A percentile compares a stretch with the other conserved stretches of the same genome.
Conservation (phyloP, 1,140 invertebrate genomes). For the Sycophila sp. region DNA sequence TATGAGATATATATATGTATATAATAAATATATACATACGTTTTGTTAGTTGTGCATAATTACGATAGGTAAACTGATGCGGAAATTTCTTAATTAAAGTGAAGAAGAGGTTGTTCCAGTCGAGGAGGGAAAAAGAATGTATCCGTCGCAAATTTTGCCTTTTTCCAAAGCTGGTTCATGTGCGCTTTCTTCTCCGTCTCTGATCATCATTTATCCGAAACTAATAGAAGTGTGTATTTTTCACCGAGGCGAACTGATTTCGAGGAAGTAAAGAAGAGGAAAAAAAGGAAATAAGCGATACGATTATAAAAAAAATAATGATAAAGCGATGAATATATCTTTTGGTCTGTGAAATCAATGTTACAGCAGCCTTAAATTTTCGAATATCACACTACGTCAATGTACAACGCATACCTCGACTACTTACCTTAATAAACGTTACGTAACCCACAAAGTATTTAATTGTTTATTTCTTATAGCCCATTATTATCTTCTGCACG, state of each 20-base stretch:
- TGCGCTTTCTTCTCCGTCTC: constrained; percentile 29
- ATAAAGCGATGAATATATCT: no score
- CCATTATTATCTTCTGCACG: no score
- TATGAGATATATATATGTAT: constrained; percentile 45
- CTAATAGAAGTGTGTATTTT: constrained; percentile 37
- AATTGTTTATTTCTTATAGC: background rate
- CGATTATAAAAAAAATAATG: background rate
- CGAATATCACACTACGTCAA: constrained; percentile 31
- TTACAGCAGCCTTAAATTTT: constrained; percentile 34
- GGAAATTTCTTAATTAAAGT: background rate
- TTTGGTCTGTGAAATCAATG: constrained; percentile 30
- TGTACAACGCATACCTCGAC: constrained; percentile 37
- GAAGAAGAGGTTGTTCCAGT: background rate
- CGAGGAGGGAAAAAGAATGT: constrained; percentile 11
- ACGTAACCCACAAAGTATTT: constrained; percentile 25
- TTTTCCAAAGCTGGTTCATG: constrained; percentile 10
- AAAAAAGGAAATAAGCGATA: constrained; percentile 1
- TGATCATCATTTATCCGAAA: constrained; percentile 24
- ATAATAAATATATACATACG: constrained; percentile 32
- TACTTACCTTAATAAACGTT: constrained; percentile 41
- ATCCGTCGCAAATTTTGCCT: constrained; percentile 27
- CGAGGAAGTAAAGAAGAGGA: background rate
- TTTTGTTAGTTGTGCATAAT: constrained; percentile 49
- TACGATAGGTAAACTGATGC: constrained; percentile 42
- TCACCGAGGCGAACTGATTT: constrained; percentile 22